Percentiles rank a stretch among this genome's conserved stretches.
Evolutionary conservation across 2,888 invertebrate species (phyloP).

Genomic region (Drosophila mulleri): DNA sequence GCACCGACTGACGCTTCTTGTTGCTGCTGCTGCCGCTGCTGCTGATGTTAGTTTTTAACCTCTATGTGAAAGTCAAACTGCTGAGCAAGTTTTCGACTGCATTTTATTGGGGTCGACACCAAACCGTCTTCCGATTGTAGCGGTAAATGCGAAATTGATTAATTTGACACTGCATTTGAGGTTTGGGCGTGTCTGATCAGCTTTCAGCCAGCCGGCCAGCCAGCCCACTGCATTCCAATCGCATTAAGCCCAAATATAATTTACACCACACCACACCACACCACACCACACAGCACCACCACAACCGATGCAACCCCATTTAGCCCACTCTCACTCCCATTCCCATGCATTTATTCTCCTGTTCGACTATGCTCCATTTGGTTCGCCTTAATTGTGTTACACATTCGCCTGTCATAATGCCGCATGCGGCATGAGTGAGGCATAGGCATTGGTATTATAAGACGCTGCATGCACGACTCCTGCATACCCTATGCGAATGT

Average conservation of each 20-base stretch:
- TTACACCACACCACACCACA: constrained; percentile 18
- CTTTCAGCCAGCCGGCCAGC: background rate
- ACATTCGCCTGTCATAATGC: constrained; percentile 56
- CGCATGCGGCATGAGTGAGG: constrained; percentile 28
- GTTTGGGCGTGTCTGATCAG: constrained; percentile 14
- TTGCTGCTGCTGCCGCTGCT: constrained; percentile 10
- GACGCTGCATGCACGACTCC: constrained; percentile 4
- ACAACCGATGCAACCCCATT: background rate
- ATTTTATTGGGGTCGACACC: constrained; percentile 56
- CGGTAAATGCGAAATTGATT: constrained; percentile 66
- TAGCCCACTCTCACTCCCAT: constrained; percentile 1
- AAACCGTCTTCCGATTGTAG: constrained; percentile 50
- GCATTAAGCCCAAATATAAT: constrained; percentile 39
- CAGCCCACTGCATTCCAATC: constrained; percentile 16
- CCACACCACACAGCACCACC: constrained; percentile 8
- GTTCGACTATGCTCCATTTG: constrained; percentile 16
- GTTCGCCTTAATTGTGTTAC: constrained; percentile 59
- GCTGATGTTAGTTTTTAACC: constrained; percentile 28
- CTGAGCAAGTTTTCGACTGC: constrained; percentile 49
- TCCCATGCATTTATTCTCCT: background rate
- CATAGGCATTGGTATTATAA: background rate
- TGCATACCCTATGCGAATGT: background rate
- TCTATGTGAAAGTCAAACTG: constrained; percentile 41
- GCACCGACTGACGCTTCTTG: constrained; percentile 13
- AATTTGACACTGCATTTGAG: constrained; percentile 46